Base-by-base conservation (phyloP, 2,888 invertebrate genomes). In the Orchestes rusci region DNA sequence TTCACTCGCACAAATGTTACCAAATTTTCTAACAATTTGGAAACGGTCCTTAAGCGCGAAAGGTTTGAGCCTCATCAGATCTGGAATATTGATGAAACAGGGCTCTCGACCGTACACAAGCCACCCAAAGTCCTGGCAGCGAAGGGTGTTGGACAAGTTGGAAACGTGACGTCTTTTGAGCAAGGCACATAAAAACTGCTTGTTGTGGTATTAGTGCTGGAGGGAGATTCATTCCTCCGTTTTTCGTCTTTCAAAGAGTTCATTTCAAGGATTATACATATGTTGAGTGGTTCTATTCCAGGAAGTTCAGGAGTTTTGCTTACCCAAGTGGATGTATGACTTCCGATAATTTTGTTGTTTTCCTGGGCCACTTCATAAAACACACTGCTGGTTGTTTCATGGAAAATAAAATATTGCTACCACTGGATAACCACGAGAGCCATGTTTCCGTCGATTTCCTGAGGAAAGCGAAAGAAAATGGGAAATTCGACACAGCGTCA, bases 71-170 rank as follows among this genome's bases (percentile, higher is more conserved):
- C 56, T 15, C 42, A 42, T n/a, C 43, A 51, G 31, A 59, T 59
- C 23, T 58, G 50, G 50, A 60, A 60, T 52, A 33, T 49, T 32
- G 59, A 62, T 39, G 57, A 60, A 39, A 58, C 56, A 19, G 58
- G 58, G 17, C 32, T 58, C 23, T 51, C 53, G 16, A 61, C 60
- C 16, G 60, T 61, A 23, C 58, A 59, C 32, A 44, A 40, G 13
- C 56, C 60, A 44, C 50, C 53, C 28, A 58, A 59, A 51, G 51
- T 63, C 20, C 13, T 59, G 12, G 59, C 56, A 39, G 48, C 53
- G 31, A 55, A 56, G 49, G 56, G 55, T 15, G 44, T 37, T 30
- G 60, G 59, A 48, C 59, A 61, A 53, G 47, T 61, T 16, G 56
- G 56, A 18, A 27, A 41, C 8, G 43, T 56, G 31, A 52, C 52